These are phyloP conservation scores for Ochropleura leucogaster DNA, from an alignment of 2,888 invertebrate species.

Conservation along the genomic window DNA sequence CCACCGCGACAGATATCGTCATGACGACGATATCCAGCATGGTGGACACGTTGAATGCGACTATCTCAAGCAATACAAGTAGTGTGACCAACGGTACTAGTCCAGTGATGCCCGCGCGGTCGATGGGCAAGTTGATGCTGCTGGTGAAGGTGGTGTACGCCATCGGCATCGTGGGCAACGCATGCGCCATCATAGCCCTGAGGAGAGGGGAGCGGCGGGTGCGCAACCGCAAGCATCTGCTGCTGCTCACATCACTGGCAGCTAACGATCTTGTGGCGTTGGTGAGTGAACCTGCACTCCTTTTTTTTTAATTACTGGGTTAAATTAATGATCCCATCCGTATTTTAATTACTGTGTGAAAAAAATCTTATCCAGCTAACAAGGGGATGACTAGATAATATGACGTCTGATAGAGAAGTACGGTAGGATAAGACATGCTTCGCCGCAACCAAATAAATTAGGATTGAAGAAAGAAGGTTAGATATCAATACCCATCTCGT, in stretches of 20 bases:
- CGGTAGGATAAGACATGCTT: not conserved
- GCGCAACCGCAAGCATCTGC: slow-evolving; percentile 94
- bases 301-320: not conserved
- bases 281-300: slow-evolving; percentile 71
- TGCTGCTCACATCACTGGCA: slow-evolving; percentile 94
- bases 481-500: not conserved
- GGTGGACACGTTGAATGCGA: slow-evolving; percentile 23
- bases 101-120: slow-evolving; percentile 5
- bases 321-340: not conserved
- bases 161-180: slow-evolving; percentile 94
- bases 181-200: slow-evolving; percentile 94
- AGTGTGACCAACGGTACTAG: slow-evolving; percentile 3
- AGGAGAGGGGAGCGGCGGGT: slow-evolving; percentile 93
- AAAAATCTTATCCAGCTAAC: too few relatives aligned
- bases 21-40: slow-evolving; percentile 9
- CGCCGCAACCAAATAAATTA: not conserved
- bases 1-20: not conserved
- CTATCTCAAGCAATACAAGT: slow-evolving; percentile 35
- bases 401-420: not conserved
- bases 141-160: slow-evolving; percentile 91
- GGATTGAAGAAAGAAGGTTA: not conserved
- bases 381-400: not conserved
- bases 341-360: not conserved
- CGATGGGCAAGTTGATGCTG: slow-evolving; percentile 56
- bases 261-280: slow-evolving; percentile 94